Percentiles rank a stretch among this genome's conserved stretches.
Conservation (phyloP, 1,140 invertebrate species). For the Sesamia nonagrioides region DNA sequence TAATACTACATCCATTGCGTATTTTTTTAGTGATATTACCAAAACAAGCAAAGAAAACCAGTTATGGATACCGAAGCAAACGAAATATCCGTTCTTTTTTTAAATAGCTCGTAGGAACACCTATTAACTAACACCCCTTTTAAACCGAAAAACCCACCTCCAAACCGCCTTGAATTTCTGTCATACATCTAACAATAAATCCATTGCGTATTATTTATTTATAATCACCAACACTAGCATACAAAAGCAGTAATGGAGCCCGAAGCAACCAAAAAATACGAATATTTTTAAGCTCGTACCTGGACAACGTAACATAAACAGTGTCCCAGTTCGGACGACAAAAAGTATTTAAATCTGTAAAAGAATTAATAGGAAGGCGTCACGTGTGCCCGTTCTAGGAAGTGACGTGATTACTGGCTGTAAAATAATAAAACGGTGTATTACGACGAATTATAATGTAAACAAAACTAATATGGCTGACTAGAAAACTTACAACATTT, state of each 20-base stretch:
- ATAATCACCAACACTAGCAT: background rate
- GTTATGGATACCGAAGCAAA: too few relatives aligned
- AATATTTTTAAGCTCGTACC: constrained; percentile 52
- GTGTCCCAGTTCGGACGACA: constrained; percentile 69
- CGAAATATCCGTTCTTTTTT: too few relatives aligned
- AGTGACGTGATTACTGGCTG: constrained; percentile 72
- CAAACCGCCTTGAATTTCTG: background rate
- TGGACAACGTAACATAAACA: constrained; percentile 70
- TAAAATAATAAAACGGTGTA: constrained; percentile 77
- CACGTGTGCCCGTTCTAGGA: constrained; percentile 69
- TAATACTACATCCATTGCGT: too few relatives aligned
- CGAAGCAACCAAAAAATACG: constrained; percentile 41
- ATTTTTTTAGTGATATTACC: too few relatives aligned
- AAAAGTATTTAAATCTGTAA: constrained; percentile 67
- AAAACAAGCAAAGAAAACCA: too few relatives aligned
- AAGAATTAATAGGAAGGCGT: constrained; percentile 68
- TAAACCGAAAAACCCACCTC: background rate
- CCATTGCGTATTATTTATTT: background rate
- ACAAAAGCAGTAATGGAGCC: constrained; percentile 4
- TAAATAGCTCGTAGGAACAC: too few relatives aligned
- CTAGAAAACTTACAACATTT: background rate
- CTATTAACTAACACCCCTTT: constrained; percentile 60
- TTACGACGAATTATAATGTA: constrained; percentile 46
- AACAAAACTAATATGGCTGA: constrained; percentile 29
- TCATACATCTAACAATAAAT: background rate